Base-by-base conservation (phyloP, 64 coral and sea anemone genomes). In the Pachyseris speciosa region DNA sequence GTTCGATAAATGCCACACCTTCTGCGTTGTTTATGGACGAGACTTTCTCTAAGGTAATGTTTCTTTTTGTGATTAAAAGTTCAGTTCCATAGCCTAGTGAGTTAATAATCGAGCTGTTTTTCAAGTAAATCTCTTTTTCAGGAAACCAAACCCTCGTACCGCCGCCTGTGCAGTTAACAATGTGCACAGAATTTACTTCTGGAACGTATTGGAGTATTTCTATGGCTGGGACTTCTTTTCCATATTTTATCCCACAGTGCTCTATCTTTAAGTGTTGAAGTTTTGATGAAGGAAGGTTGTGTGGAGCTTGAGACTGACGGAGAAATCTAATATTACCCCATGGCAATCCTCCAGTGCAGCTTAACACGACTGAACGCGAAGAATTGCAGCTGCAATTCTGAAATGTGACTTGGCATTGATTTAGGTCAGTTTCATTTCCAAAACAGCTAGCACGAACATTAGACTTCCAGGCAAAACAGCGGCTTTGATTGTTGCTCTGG, bases 291-390 rank as follows among this genome's bases (percentile, higher is more conserved):
- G 39, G 30, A 29, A 33, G 40, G 12, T 17, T 25, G 33, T 6
- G 32, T 0, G 44, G 4, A 32, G 34, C 52, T 24, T 84, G 45
- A 67, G 17, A 32, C 19, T 43, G 70, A 19, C 47, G 64, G 2
- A 83, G 31, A 69, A 96, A 89, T 49, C 89, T 39, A 33, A 96
- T 74, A 27, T 91, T 91, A 87, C 94, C 94, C 94, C 94, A 96
- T 38, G 89, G 84, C 45, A 22, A 57, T 29, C 71, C 72, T 22
- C 29, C 89, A 24, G 6, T 34, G 55, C 94, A 96, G 28, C 57
- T 69, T 34, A 79, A 1, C 12, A 37, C 48, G 13, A 79, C 17
- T 33, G 31, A 16, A 37, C 30, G 32, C 19, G 48, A 22, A 27
- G 15, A 22, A 57, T 79, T 79, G 31, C 49, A 28, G 36, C 67